phyloP scores from a whole-genome alignment of 2,113 vertebrate genomes.

The Coregonus clupeaformis region DNA sequence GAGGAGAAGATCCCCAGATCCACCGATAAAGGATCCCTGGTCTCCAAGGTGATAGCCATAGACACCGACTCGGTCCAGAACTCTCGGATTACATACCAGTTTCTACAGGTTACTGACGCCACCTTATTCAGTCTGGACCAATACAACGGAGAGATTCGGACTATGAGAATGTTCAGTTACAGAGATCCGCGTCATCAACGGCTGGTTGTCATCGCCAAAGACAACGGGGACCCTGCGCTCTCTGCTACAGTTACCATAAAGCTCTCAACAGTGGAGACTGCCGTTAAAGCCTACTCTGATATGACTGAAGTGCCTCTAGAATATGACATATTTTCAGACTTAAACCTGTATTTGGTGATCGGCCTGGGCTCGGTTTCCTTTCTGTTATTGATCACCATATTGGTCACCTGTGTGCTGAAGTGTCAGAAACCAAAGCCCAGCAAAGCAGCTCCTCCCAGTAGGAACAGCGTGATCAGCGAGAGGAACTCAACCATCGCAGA shows the following conservation, averaged over 20 bases:
- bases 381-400: constrained; percentile 71
- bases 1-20: constrained; percentile 57
- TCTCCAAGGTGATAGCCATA: constrained; percentile 59
- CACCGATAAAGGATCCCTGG: constrained; percentile 50
- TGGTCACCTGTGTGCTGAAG: constrained; percentile 66
- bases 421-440: constrained; percentile 53
- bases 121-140: constrained; percentile 74
- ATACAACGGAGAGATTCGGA: constrained; percentile 70
- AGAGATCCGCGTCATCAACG: constrained; percentile 66
- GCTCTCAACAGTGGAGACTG: constrained; percentile 57
- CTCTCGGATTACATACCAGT: constrained; percentile 74
- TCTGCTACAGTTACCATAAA: constrained; percentile 75
- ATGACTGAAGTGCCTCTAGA: constrained; percentile 73
- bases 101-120: constrained; percentile 69
- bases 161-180: constrained; percentile 73
- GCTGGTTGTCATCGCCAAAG: constrained; percentile 74
- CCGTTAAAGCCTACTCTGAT: constrained; percentile 51
- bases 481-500: constrained; percentile 61
- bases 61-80: constrained; percentile 74
- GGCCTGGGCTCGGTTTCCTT: constrained; percentile 74
- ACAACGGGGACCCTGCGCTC: constrained; percentile 74
- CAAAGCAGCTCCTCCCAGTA: constrained; percentile 46
- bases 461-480: constrained; percentile 61
- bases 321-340: constrained; percentile 55
- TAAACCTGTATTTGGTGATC: constrained; percentile 66